Percentiles rank a stretch among this genome's conserved stretches.
Conservation (phyloP, 35 echinoderm and acorn worm species). For the Apostichopus japonicus region DNA sequence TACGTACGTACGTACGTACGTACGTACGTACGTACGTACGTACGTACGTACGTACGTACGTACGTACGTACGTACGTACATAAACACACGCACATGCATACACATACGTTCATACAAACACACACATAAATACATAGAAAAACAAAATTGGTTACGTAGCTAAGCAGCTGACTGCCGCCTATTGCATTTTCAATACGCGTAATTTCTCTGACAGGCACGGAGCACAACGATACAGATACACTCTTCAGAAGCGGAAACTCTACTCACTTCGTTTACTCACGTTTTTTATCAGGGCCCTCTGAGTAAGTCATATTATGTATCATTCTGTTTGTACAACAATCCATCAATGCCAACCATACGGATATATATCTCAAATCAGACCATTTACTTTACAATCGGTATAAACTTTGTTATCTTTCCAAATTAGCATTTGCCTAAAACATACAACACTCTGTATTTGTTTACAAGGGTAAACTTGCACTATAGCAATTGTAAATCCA, state of each 20-base stretch:
- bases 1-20: no score
- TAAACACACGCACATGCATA: no score
- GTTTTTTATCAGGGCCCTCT: background rate
- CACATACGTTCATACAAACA: no score
- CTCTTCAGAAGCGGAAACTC: background rate
- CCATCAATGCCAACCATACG: background rate
- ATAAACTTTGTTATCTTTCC: background rate
- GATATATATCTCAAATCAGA: background rate
- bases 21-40: no score
- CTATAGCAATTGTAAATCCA: background rate
- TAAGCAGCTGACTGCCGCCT: no score
- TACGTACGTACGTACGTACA: no score
- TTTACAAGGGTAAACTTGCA: background rate
- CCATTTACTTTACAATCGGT: background rate
- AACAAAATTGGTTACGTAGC: no score
- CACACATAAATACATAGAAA: no score
- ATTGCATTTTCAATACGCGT: no score
- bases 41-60: no score
- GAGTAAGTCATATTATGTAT: background rate
- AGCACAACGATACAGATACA: background rate
- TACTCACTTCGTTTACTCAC: background rate
- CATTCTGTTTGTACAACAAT: background rate
- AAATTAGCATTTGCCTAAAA: background rate
- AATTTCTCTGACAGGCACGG: background rate
- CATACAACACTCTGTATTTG: background rate